Evolutionary conservation across 2,888 invertebrate species (phyloP).

Genomic region (Chymomyza caudatula): DNA sequence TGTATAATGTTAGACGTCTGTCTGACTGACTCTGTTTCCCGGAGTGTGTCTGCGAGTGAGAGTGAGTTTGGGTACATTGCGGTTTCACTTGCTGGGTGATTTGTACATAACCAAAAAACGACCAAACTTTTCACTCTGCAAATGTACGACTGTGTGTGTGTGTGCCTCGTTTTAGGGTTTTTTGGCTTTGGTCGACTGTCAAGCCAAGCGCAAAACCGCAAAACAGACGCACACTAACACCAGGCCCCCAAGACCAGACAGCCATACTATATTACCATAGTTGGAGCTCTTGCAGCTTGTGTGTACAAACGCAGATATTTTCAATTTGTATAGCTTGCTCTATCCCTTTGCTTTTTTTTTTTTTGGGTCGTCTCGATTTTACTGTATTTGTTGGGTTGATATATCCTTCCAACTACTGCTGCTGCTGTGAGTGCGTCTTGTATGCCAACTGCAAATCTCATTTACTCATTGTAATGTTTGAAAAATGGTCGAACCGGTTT

Average conservation of each 20-base stretch:
- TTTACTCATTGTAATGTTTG: conserved; percentile 40
- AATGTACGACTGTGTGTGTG: conserved; percentile 17
- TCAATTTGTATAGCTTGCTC: conserved; percentile 49
- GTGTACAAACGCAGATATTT: conserved; percentile 44
- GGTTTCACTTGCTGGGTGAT: conserved; percentile 46
- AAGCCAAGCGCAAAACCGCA: conserved; percentile 67
- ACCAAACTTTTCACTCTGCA: conserved; percentile 14
- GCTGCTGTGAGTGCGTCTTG: neutral
- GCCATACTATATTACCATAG: neutral
- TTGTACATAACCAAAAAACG: conserved; percentile 19
- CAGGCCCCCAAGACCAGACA: neutral
- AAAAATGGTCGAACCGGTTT: neutral
- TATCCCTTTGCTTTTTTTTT: conserved; percentile 22
- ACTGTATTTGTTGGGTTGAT: conserved; percentile 1
- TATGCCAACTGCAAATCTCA: conserved; percentile 46
- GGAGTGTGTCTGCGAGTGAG: neutral
- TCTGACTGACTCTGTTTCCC: conserved; percentile 24
- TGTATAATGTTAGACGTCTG: conserved; percentile 55
- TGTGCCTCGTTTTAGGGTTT: conserved; percentile 36
- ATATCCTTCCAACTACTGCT: neutral
- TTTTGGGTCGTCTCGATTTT: conserved; percentile 24
- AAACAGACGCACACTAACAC: conserved; percentile 29
- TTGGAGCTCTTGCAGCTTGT: conserved; percentile 15
- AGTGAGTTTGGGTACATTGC: conserved; percentile 37
- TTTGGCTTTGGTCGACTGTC: conserved; percentile 59